Conservation (phyloP, 2,113 vertebrate genomes). For the Bubo bubo region DNA sequence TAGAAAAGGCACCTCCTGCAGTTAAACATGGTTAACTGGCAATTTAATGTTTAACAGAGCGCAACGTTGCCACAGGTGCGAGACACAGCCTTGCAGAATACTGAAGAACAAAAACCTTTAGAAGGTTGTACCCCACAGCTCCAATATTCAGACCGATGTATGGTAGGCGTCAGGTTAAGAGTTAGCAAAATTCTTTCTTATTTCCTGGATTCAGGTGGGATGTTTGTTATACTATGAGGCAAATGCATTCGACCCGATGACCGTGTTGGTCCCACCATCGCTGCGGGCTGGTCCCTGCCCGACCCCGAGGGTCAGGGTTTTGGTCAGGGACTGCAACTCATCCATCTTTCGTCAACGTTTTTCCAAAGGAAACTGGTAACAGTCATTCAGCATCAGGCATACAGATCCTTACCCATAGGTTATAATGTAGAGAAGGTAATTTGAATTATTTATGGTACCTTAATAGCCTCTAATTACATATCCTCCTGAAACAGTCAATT, state of each 20-base stretch:
- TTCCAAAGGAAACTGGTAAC: too few relatives aligned
- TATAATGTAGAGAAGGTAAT: accelerated
- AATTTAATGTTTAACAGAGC: not conserved
- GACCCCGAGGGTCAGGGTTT: too few relatives aligned
- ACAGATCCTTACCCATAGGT: not conserved
- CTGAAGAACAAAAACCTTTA: not conserved
- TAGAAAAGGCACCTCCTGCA: not conserved
- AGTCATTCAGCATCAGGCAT: not conserved
- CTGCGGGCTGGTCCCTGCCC: not conserved
- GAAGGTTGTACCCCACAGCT: accelerated
- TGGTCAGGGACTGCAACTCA: not conserved
- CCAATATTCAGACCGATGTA: too few relatives aligned
- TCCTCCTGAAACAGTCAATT: not conserved
- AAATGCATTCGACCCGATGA: accelerated
- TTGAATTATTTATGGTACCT: not conserved
- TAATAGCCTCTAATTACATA: not conserved
- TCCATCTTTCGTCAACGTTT: accelerated
- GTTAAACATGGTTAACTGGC: not conserved
- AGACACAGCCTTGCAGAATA: not conserved
- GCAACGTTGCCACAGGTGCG: not conserved
- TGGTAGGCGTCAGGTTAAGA: not conserved
- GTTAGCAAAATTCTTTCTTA: not conserved
- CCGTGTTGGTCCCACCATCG: accelerated
- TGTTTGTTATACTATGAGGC: not conserved
- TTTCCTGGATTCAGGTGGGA: not conserved